A percentile compares a stretch with the other conserved stretches of the same genome.
phyloP scores from a whole-genome alignment of 2,888 invertebrate species.

The Masnerella sp. region DNA sequence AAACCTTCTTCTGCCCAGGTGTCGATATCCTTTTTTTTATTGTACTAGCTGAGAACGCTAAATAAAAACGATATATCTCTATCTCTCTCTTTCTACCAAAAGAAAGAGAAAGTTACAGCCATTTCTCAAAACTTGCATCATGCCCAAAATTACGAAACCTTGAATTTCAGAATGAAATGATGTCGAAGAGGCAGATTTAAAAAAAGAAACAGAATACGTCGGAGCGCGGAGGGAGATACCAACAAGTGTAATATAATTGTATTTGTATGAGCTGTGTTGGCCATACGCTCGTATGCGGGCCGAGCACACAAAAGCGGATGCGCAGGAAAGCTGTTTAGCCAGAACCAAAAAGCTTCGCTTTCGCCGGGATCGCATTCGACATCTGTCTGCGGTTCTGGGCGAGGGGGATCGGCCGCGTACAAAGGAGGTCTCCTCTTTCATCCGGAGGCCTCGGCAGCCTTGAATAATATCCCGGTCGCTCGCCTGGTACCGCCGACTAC shows the following conservation, averaged over 20 bases:
- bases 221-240: too few relatives aligned
- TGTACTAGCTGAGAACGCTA: too few relatives aligned
- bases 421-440: constrained; percentile 61
- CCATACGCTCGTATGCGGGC: constrained; percentile 53
- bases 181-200: neutral
- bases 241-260: constrained; percentile 49
- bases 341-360: constrained; percentile 57
- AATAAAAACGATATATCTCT: too few relatives aligned
- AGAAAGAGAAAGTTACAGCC: too few relatives aligned
- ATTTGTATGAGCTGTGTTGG: constrained; percentile 42
- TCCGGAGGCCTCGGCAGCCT: constrained; percentile 49
- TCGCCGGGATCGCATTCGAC: constrained; percentile 56
- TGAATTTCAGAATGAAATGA: neutral
- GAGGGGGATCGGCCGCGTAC: constrained; percentile 51
- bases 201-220: too few relatives aligned
- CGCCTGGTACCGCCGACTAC: constrained; percentile 45
- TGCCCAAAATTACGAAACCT: too few relatives aligned
- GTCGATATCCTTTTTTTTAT: too few relatives aligned
- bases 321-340: constrained; percentile 56
- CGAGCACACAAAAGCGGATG: constrained; percentile 48
- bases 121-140: too few relatives aligned
- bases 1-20: too few relatives aligned
- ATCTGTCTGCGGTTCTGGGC: constrained; percentile 59
- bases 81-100: too few relatives aligned
- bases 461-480: constrained; percentile 54